Base-by-base conservation (phyloP, 2,888 invertebrate species). In the Clepsis dumicolana region DNA sequence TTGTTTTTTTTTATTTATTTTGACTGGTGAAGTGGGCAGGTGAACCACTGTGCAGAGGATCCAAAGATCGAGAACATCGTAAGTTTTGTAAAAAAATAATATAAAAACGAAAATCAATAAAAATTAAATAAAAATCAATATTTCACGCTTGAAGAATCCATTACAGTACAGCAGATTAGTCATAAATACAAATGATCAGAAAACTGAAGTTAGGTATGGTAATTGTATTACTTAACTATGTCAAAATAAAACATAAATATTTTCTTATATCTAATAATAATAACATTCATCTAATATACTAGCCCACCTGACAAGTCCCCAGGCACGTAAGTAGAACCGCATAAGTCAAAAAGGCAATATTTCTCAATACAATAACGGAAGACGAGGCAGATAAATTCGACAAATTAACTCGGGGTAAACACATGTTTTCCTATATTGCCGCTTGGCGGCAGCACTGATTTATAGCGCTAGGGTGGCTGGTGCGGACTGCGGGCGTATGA, bases 381-480 rank as follows among this genome's bases (percentile, higher is more conserved):
- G 90, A 89, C 90, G 87, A 81, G 86, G 77, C 85, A 89, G 92
- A 93, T 91, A 91, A 91, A 93, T 91, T 90, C 90, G 87, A 90
- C 93, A 93, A 93, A 93, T 93, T 93, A 93, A 93, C 93, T 85
- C 87, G 87, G 83, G 85, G 93, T 91, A 92, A 92, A 93, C 93
- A 93, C 91, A 89, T 92, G 93, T 93, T 92, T 85, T 89, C 90
- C 90, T 88, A 92, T 91, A 92, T 91, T 91, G 89, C 87, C 89
- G 89, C 80, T 80, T 85, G 90, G 89, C 84, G 89, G 91, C 91
- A 88, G 87, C 90, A 87, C 87, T 81, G 93, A 93, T 93, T 93
- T 93, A 93, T 92, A 74, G 84, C 84, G 84, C 73, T 79, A 83
- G 91, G 89, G 89, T 80, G 85, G 73, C 71, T 80, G 81, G 81